Evolutionary conservation across 2,888 invertebrate species (phyloP), one percentile per base, ranked within the genome.

Genomic region (Ischnura elegans): DNA sequence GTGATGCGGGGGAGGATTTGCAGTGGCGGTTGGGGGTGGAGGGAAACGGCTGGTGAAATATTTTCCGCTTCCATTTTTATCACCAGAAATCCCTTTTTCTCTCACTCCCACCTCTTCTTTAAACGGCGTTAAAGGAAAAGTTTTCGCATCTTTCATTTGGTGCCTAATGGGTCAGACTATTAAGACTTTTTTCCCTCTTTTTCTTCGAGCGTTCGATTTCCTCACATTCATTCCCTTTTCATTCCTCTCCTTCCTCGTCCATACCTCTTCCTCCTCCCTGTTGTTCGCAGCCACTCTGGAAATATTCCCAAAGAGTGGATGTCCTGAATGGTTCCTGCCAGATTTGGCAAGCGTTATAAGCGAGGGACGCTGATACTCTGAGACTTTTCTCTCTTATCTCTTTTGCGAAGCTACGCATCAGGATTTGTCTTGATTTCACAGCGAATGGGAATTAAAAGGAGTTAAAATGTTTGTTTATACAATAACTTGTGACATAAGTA

Each of bases 131-230:
- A 76, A 76, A 76, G 76, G 76, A 76, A 87, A 87, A 87, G 87
- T 87, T 87, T 87, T 87, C 87, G 87, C 87, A 87, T 87, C 87
- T 87, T 87, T 87, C 87, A 87, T 87, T 87, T 87, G 87, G 51
- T 87, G 47, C 87, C 87, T 87, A 87, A 87, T 87, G 87, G 51
- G 51, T 51, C 51, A 47, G 47, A 51, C 36, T 51, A 87, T 87
- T 87, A 87, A 47, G 87, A 51, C 25, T 51, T 51, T 51, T 36
- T 47, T 87, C 16, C 29, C 36, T 36, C 51, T 76, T 76, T 76
- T 76, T 76, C 76, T 36, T 76, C 76, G 25, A 29, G 76, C 76
- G n/a, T n/a, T n/a, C n/a, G n/a, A n/a, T n/a, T n/a, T n/a, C n/a
- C n/a, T n/a, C n/a, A n/a, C n/a, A n/a, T n/a, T n/a, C n/a, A 76